Evolutionary conservation across 2,797 vertebrate species (phyloP).

Genomic region (Amblyopsis hoosieri): DNA sequence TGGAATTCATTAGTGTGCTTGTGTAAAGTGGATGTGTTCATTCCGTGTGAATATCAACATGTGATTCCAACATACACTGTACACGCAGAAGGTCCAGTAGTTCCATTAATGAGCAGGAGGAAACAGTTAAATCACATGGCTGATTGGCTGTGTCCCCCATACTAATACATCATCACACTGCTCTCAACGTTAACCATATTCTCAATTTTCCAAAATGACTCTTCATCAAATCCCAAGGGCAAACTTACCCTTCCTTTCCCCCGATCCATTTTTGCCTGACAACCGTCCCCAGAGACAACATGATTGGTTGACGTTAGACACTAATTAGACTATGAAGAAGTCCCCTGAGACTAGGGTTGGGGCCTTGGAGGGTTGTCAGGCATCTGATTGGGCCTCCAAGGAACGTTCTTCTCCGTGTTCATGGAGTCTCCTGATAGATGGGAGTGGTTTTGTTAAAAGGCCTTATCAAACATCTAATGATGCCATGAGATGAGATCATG

Average conservation of each 20-base stretch:
- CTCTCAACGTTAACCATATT: too few relatives aligned
- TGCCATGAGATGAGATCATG: neutral
- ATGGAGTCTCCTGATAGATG: slow-evolving; percentile 7
- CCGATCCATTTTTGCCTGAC: neutral
- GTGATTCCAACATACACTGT: too few relatives aligned
- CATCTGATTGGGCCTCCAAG: slow-evolving; percentile 30
- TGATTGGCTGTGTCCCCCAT: too few relatives aligned
- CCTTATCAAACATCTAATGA: neutral
- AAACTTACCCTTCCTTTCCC: neutral
- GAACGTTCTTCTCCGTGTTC: slow-evolving; percentile 19
- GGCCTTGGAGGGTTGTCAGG: slow-evolving; percentile 30
- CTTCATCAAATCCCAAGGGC: neutral
- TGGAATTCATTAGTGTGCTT: too few relatives aligned
- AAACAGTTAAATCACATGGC: too few relatives aligned
- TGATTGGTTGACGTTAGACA: neutral
- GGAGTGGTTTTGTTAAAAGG: neutral
- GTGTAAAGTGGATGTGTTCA: too few relatives aligned
- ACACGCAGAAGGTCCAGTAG: too few relatives aligned
- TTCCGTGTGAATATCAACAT: too few relatives aligned
- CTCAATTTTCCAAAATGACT: neutral
- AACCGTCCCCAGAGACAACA: neutral
- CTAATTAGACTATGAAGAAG: slow-evolving; percentile 46
- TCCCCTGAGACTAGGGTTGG: slow-evolving; percentile 28
- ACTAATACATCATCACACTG: too few relatives aligned
- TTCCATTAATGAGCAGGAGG: too few relatives aligned